Conservation (phyloP, 2,888 invertebrate genomes). For the Rugalucina vietnamica region DNA sequence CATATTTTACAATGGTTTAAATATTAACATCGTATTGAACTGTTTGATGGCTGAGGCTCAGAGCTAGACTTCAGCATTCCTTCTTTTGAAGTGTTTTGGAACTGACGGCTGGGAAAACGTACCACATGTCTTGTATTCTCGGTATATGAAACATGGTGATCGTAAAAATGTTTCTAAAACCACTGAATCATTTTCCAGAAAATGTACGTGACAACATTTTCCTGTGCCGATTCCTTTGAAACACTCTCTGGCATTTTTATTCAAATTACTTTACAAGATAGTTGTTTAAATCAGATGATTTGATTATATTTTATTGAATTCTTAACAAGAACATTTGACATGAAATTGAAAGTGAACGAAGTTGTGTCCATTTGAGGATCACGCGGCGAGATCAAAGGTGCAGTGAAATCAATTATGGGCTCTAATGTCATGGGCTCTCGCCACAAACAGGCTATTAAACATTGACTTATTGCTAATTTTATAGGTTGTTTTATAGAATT, state of each 20-base stretch:
- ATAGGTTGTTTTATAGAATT: not conserved
- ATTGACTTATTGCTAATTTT: constrained; percentile 9
- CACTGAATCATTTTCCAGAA: too few relatives aligned
- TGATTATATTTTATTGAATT: not conserved
- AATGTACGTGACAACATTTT: not conserved
- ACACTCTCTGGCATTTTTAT: not conserved
- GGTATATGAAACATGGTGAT: too few relatives aligned
- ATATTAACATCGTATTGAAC: not conserved
- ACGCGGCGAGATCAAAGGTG: constrained; percentile 5
- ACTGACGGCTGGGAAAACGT: too few relatives aligned
- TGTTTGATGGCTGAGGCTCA: not conserved
- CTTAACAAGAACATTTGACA: not conserved
- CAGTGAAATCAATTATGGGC: not conserved
- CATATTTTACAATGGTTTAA: constrained; percentile 1
- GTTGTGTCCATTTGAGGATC: constrained; percentile 7
- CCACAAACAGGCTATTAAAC: not conserved
- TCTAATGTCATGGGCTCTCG: not conserved
- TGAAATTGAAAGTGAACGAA: not conserved
- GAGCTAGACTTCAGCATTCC: not conserved
- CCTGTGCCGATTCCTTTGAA: not conserved
- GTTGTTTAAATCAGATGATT: not conserved
- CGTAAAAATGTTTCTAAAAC: too few relatives aligned
- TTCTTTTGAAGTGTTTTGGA: not conserved
- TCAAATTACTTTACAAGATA: not conserved
- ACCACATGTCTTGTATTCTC: too few relatives aligned